These are phyloP conservation scores for Bombylius discolor DNA, from an alignment of 2,888 invertebrate genomes.

Conservation along the genomic window DNA sequence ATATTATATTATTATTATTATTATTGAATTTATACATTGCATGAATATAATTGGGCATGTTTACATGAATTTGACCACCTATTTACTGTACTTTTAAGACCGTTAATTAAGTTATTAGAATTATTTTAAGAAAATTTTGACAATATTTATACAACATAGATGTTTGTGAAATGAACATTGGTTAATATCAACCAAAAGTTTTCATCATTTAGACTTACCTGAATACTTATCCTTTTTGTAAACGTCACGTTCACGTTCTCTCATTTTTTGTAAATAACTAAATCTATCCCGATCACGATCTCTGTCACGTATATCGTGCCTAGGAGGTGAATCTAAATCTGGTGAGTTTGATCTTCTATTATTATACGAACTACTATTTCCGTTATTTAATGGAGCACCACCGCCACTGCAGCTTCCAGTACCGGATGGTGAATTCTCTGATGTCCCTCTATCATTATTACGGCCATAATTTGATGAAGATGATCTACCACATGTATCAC, in stretches of 20 bases:
- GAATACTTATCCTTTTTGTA: slow-evolving; percentile 86
- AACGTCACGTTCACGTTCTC: slow-evolving; percentile 66
- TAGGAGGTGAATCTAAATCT: slow-evolving; percentile 54
- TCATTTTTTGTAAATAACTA: slow-evolving; percentile 36
- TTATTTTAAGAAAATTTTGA: too few species aligned
- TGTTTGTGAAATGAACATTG: too few species aligned
- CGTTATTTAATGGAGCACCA: slow-evolving; percentile 34
- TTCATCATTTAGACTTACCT: slow-evolving; percentile 41
- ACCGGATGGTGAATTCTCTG: slow-evolving; percentile 32
- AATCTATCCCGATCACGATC: slow-evolving; percentile 43
- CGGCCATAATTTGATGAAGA: slow-evolving; percentile 33
- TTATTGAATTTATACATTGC: background rate
- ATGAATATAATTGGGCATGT: background rate
- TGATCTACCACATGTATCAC: slow-evolving; percentile 33
- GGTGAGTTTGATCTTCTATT: slow-evolving; percentile 47
- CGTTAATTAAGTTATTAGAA: too few species aligned
- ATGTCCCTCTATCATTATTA: slow-evolving; percentile 30
- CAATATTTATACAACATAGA: too few species aligned
- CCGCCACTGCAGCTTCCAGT: slow-evolving; percentile 6
- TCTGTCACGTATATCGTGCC: slow-evolving; percentile 43
- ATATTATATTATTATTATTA: slow-evolving; percentile 2
- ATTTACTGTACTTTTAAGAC: too few species aligned
- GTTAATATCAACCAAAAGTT: background rate
- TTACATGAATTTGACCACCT: too few species aligned
- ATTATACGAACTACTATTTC: slow-evolving; percentile 53